Evolutionary conservation across 2,888 invertebrate species (phyloP), one percentile per base, ranked within the genome.

Genomic region (Parthenolecanium corni): DNA sequence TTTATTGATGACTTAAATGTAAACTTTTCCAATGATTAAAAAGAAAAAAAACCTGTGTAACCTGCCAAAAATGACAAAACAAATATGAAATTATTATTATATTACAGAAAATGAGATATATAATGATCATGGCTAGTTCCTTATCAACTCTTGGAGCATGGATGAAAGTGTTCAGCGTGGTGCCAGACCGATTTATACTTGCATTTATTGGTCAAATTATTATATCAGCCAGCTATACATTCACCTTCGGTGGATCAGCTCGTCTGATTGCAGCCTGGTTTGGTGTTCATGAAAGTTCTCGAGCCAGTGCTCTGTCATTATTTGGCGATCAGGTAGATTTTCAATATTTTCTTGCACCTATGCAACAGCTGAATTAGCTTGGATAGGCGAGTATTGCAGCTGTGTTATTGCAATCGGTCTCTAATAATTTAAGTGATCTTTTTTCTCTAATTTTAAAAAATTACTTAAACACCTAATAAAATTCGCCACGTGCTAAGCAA

Each of bases 201-300:
- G 84, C 90, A 64, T 92, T 97, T 76, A 70, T 84, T 36, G 94
- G 93, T 0, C 97, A 98, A 76, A 84, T 88, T 0, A 76, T 94
- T 66, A 86, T 87, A 65, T 89, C 87, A 1, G 71, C 86, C 31
- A 88, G 94, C 1, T 94, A 95, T 76, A 86, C 94, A 23, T 97
- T 93, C 76, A 85, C 96, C 65, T 78, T 97, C 54, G 92, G 92
- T 66, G 83, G 97, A 56, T 97, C 97, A 0, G 89, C 97, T 0
- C 77, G 87, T 57, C 76, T 97, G 67, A 95, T 97, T 0, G 96
- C 97, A 0, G 89, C 94, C 44, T 98, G 97, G 97, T 98, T 98
- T 73, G 95, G 96, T 0, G 86, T 91, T 0, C 84, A 89, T 70
- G 91, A 96, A 77, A 94, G 96, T 3, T 94, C 95, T 9, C 91